Evolutionary conservation across 2,888 invertebrate genomes (phyloP), one percentile per base, ranked within the genome.

Genomic region (Coelopa pilipes): DNA sequence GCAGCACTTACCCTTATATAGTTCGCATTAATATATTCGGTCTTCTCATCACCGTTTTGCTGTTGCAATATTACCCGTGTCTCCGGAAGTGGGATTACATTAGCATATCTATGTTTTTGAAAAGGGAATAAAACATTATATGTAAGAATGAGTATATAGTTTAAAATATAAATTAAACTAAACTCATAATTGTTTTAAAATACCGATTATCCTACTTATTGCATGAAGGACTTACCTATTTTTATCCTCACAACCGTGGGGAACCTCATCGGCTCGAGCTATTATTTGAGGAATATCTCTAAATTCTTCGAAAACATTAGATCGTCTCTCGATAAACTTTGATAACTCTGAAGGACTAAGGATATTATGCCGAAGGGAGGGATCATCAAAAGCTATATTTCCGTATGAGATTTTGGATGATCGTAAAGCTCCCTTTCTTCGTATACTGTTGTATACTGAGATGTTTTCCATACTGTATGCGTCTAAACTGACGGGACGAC

Each of bases 11-110:
- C 97, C 87, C 94, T 93, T 79, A 97, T 93, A 88, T 91, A 97
- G 88, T 96, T 97, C 77, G 97, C 97, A 84, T 97, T 98, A 80
- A 97, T 97, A 85, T 97, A 98, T 87, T 96, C 95, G 69, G 94
- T 92, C 76, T 92, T 92, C 0, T 93, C 92, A 81, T 94, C 93
- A 75, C 92, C 93, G 73, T 93, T 92, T 74, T 92, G 89, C 76
- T 91, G 90, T 79, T 90, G 91, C 53, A 97, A 89, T 49, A 92
- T 91, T 1, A 97, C 97, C 82, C 97, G 90, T 47, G 96, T 96
- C 87, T 96, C 96, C 47, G 96, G 96, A 79, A 96, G 90, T 71
- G 97, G 97, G 79, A 97, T 93, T n/a, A 97, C 96, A 87, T 98
- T 97, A 74, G 97, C 96, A 88, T 96, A 98, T 68, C 91, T 88